Evolutionary conservation across 2,113 vertebrate genomes (phyloP), one percentile per base, ranked within the genome.

Genomic region (Melozone crissalis): DNA sequence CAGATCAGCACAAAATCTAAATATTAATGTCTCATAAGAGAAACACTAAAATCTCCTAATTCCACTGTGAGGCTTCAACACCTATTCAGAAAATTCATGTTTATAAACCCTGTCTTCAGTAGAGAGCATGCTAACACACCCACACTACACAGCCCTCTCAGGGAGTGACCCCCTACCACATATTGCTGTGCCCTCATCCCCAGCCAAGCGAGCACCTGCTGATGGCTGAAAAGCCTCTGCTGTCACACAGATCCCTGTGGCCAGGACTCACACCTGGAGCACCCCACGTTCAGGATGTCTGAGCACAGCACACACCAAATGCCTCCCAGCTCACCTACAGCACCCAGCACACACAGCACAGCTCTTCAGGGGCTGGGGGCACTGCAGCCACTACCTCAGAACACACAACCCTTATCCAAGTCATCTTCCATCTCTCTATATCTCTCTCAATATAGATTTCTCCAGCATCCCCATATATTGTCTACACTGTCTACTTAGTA

Each of bases 161-260:
- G 19, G 26, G 46, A 66, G 33, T 13, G 7, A 71, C 28, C 22
- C 66, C 27, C 44, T 10, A 49, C 3, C 28, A 58, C 5, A 1
- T 0, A 52, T 2, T 15, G n/a, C 12, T 2, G 2, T 11, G 43
- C 21, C 26, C 41, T 35, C 20, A 51, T 5, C 10, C 19, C 47
- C 68, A 79, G 49, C 30, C 15, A 26, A 8, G 35, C 8, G 55
- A 58, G 51, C 46, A 46, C 16, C 6, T 75, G 52, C 52, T 61
- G 21, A 8, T 0, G 7, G 31, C 46, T 61, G 11, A 46, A n/a
- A 3, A 47, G 4, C 22, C 35, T 49, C 7, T 22, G 9, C 49
- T 49, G 19, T 13, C 15, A 41, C 74, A 63, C 39, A 57, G 41
- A 43, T 18, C 52, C 35, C 46, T 24, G 39, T 1, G 2, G 65